Evolutionary conservation across 2,113 vertebrate genomes (phyloP).

Genomic region (Petaurus breviceps): DNA sequence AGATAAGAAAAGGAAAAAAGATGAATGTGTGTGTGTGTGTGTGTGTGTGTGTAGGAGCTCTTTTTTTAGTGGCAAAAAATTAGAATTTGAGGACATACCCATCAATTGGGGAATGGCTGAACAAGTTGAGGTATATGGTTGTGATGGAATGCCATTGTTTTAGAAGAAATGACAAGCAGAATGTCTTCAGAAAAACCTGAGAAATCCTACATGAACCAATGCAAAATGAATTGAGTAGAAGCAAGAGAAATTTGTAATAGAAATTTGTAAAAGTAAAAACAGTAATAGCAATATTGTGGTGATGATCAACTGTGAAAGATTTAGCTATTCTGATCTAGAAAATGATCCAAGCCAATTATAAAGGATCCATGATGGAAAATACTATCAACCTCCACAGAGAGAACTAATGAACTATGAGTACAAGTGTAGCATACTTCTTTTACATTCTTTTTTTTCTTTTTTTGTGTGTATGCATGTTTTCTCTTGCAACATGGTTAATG

Average conservation of each 20-base stretch:
- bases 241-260: background rate
- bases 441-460: no score
- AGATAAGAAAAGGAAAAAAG: background rate
- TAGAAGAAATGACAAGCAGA: background rate
- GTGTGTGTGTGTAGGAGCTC: background rate
- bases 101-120: background rate
- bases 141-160: background rate
- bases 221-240: background rate
- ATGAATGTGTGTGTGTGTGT: background rate
- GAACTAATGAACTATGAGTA: background rate
- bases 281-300: background rate
- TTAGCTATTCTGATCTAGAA: background rate
- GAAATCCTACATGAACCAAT: background rate
- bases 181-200: background rate
- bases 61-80: background rate
- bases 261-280: background rate
- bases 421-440: background rate
- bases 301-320: background rate
- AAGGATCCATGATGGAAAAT: background rate
- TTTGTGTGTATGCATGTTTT: background rate
- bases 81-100: background rate
- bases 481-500: background rate
- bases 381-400: background rate
- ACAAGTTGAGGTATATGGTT: background rate
- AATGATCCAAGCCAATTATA: background rate